Evolutionary conservation across 2,888 invertebrate species (phyloP), one percentile per base, ranked within the genome.

Genomic region (Diadromus collaris): DNA sequence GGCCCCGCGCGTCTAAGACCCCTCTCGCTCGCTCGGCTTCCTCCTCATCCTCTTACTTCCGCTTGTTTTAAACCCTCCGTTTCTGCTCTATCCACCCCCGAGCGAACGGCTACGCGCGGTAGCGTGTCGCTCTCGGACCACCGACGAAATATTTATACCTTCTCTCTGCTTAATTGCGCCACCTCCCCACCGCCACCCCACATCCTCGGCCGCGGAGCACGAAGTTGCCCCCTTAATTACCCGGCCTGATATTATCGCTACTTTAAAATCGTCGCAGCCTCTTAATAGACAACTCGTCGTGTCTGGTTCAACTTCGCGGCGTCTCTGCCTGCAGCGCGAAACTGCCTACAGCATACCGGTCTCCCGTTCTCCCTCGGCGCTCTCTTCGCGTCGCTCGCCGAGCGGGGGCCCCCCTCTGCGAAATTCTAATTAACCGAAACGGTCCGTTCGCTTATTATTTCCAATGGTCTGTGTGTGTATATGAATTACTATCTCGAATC

Each of bases 91-190:
- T 51, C 51, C 51, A 9, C 4, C 51, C 67, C 63, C 29, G 41
- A 61, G 44, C 29, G 9, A 9, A 9, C n/a, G 9, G 10, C 60
- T 61, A 54, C 54, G 67, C 38, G 67, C 13, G 61, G 19, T 19
- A 67, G 68, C 77, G 80, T 78, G 74, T 71, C 79, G 71, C 83
- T 64, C 78, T 67, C 44, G 77, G 72, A 72, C 67, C 34, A 41
- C 61, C 74, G 67, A 68, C 83, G 79, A 82, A 86, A 88, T 88
- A 87, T 88, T 88, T 88, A 87, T 88, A 84, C 83, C 86, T 79
- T 76, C 86, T 86, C 83, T 83, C 80, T 84, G 83, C 86, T 88
- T 88, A 88, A 88, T 88, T 88, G 86, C 88, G 76, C 80, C 79
- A 81, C 79, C 81, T 79, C 67, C 82, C 44, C 29, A 60, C n/a